Evolutionary conservation across 2,888 invertebrate species (phyloP).

Genomic region (Tortricodes alternella): DNA sequence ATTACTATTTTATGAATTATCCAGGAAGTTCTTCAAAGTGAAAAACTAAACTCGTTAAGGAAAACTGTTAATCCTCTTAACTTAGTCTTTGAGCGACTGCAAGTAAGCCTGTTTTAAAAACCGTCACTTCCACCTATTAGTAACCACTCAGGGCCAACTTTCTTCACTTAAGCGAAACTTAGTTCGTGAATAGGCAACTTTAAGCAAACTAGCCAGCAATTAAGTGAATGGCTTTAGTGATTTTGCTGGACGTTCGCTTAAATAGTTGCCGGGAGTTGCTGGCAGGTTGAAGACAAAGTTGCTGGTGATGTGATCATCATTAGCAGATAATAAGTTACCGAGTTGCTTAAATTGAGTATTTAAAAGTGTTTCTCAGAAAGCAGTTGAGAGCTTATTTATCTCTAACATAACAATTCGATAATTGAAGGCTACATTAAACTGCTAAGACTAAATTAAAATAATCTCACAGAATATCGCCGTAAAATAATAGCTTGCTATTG

Average conservation of each 20-base stretch:
- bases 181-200: constrained; percentile 37
- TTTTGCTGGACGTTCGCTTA: constrained; percentile 36
- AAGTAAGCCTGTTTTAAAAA: constrained; percentile 16
- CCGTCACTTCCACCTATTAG: constrained; percentile 25
- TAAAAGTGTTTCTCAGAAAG: too few species aligned
- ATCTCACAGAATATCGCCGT: too few species aligned
- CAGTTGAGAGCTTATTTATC: too few species aligned
- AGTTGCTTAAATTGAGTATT: too few species aligned
- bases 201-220: constrained; percentile 39
- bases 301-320: constrained; percentile 1
- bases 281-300: constrained; percentile 14
- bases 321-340: neutral
- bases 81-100: neutral
- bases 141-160: constrained; percentile 31
- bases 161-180: constrained; percentile 37
- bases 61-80: constrained; percentile 8
- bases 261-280: constrained; percentile 8
- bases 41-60: neutral
- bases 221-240: constrained; percentile 46
- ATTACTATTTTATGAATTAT: too few species aligned
- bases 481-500: too few species aligned
- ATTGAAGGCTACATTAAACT: too few species aligned
- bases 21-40: too few species aligned
- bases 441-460: too few species aligned
- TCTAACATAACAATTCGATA: too few species aligned